phyloP scores from a whole-genome alignment of 2,113 vertebrate genomes.

The Choloepus hoffmanni region DNA sequence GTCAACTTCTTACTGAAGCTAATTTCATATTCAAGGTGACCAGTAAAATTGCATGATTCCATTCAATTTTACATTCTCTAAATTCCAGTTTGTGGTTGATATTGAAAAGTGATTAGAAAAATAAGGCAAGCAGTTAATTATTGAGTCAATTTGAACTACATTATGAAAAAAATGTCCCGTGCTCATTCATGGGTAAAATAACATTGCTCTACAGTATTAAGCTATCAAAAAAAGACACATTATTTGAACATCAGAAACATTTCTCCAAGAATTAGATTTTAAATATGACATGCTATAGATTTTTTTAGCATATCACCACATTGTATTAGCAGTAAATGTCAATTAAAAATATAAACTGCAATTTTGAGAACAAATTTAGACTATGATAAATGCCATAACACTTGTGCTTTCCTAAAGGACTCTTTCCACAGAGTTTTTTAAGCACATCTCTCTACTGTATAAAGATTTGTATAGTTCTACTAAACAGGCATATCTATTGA shows the following conservation, averaged over 20 bases:
- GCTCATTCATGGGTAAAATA: conserved; percentile 70
- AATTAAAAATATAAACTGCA: conserved; percentile 42
- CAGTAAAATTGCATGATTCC: conserved; percentile 44
- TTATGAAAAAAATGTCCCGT: conserved; percentile 15
- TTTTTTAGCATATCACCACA: conserved; percentile 29
- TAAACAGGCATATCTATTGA: not conserved
- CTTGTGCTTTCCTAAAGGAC: not conserved
- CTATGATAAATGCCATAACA: conserved; percentile 20
- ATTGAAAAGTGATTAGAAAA: conserved; percentile 62
- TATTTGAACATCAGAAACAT: conserved; percentile 50
- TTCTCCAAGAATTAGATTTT: conserved; percentile 52
- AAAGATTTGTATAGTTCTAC: not conserved
- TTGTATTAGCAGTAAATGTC: not conserved
- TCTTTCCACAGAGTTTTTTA: not conserved
- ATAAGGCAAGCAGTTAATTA: conserved; percentile 71
- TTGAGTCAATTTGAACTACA: conserved; percentile 60
- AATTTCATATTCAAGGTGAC: conserved; percentile 48
- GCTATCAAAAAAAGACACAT: conserved; percentile 37
- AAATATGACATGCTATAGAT: not conserved
- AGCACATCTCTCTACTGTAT: not conserved
- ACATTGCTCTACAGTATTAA: conserved; percentile 63
- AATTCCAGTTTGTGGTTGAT: conserved; percentile 57
- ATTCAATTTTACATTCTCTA: conserved; percentile 62
- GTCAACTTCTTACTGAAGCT: conserved; percentile 45
- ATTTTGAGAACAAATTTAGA: conserved; percentile 29